Evolutionary conservation across 2,888 invertebrate species (phyloP), one percentile per base, ranked within the genome.

Genomic region (Baccha elongata): DNA sequence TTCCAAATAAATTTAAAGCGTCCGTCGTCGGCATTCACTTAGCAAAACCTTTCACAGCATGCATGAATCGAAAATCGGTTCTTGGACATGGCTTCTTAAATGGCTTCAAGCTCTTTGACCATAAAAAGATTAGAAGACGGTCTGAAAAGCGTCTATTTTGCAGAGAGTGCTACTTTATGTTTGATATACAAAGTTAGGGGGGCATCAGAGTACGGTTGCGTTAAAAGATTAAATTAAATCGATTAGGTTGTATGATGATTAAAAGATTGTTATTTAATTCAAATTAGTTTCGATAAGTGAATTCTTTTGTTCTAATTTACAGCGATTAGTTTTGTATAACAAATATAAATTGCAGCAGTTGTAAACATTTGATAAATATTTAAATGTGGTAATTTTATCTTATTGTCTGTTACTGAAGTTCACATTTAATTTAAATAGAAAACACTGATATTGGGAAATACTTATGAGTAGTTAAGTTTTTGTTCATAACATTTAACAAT

Each of bases 51-150:
- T 55, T 64, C 62, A 53, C 71, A 67, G 71, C 71, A 21, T 76
- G 71, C 71, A 21, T 76, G 75, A 29, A 53, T 69, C 29, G 62
- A 15, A 64, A 62, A 69, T 79, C 67, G 48, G 17, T 40, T 58
- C 11, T 13, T 26, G 40, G 58, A 48, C 44, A n/a, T 37, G 8
- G 35, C 52, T 40, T 32, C 11, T 32, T 40, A 21, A 37, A 50
- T 48, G 32, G 32, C 42, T 26, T 62, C 11, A 62, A 67, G 48
- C 53, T 35, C 44, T 68, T 46, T 67, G 37, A 53, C 64, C 44
- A 23, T 29, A 13, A 23, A 8, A 26, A 50, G 78, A 67, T 79
- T 37, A 44, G 21, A 23, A 21, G 11, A 26, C 23, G 26, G 10
- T 13, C 26, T 40, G 15, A 35, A 35, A 35, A 19, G 2, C 4